phyloP scores from a whole-genome alignment of 2,797 vertebrate genomes.

The Onychomys arenicola region DNA sequence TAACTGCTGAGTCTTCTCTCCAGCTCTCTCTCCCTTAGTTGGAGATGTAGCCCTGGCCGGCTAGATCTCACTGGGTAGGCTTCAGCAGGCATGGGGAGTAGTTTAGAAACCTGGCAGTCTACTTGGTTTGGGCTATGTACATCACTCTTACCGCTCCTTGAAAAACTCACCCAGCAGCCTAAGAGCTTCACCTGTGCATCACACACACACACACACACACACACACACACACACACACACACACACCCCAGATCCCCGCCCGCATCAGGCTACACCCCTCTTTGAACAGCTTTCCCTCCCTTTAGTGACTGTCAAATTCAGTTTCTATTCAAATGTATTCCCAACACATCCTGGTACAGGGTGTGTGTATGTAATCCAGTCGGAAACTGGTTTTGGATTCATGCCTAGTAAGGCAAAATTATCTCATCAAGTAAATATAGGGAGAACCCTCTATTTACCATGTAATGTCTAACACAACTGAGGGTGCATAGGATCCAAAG shows the following conservation, averaged over 20 bases:
- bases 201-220: background rate
- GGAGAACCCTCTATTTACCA: background rate
- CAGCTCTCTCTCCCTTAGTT: background rate
- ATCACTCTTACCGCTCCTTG: background rate
- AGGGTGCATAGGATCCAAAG: background rate
- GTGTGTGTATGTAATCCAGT: background rate
- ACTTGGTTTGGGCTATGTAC: background rate
- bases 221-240: background rate
- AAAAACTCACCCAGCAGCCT: background rate
- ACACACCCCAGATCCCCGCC: background rate
- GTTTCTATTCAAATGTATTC: background rate
- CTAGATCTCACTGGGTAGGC: background rate
- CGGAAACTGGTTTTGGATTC: background rate
- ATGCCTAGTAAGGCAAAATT: background rate
- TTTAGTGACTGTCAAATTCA: background rate
- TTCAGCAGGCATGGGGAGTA: background rate
- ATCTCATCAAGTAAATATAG: background rate
- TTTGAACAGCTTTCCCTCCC: background rate
- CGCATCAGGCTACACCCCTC: background rate
- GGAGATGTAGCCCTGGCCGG: background rate
- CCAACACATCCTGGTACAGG: background rate
- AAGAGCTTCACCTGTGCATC: background rate
- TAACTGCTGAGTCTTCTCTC: background rate
- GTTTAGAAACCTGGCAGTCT: no score
- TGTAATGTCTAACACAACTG: background rate